These are phyloP conservation scores for Pantherophis guttatus DNA, from an alignment of 2,113 vertebrate species.

Conservation along the genomic window DNA sequence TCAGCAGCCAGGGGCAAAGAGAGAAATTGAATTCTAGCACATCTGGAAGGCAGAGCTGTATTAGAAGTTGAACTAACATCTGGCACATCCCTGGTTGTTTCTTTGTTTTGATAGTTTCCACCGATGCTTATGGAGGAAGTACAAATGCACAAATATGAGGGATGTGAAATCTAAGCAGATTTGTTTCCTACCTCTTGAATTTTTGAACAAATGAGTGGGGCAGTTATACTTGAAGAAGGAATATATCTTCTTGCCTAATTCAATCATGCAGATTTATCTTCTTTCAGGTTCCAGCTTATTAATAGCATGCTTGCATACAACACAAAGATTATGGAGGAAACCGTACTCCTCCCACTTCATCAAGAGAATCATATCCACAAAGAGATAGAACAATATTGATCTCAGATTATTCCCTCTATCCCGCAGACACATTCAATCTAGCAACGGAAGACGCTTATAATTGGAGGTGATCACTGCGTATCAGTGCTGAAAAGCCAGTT, in stretches of 20 bases:
- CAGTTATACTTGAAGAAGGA: background rate
- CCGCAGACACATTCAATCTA: background rate
- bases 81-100: background rate
- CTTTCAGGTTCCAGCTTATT: background rate
- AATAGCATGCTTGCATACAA: background rate
- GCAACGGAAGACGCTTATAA: background rate
- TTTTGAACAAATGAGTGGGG: background rate
- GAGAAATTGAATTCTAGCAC: background rate
- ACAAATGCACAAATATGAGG: background rate
- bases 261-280: background rate
- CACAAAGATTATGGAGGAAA: conserved; percentile 11
- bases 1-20: background rate
- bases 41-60: background rate
- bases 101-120: background rate
- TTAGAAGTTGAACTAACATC: background rate
- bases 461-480: background rate
- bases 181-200: background rate
- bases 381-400: background rate
- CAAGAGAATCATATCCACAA: background rate
- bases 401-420: conserved; percentile 17
- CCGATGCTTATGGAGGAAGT: background rate
- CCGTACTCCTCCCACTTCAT: background rate
- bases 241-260: background rate
- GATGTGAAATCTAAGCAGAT: background rate
- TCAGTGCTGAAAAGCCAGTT: background rate